Percentiles rank a stretch among this genome's conserved stretches.
These are phyloP conservation scores for Ischnura elegans DNA, from an alignment of 2,888 invertebrate species.

Conservation along the genomic window DNA sequence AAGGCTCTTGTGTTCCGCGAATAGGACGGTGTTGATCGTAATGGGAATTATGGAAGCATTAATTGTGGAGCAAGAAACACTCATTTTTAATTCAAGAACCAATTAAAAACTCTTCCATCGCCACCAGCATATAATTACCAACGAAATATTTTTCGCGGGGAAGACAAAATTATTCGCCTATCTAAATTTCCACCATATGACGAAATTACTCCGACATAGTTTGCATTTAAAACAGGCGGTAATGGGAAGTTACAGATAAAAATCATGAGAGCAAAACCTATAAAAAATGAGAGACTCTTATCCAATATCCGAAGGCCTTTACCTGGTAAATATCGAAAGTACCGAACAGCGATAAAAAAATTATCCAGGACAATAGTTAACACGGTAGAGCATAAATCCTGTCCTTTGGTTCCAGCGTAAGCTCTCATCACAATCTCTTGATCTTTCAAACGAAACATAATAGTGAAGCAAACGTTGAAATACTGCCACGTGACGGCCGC, in stretches of 20 bases:
- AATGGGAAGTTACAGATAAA: neutral
- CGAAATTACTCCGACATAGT: neutral
- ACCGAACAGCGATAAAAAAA: neutral
- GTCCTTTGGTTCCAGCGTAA: no score
- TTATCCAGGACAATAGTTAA: no score
- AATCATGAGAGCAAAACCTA: neutral
- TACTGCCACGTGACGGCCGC: no score
- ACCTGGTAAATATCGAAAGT: neutral
- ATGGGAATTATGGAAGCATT: neutral
- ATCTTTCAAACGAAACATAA: no score
- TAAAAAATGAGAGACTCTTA: neutral
- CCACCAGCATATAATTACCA: neutral
- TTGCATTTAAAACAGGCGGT: neutral
- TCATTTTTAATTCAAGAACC: neutral
- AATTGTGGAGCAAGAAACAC: neutral
- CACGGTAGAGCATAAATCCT: no score
- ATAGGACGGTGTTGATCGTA: neutral
- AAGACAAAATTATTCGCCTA: neutral
- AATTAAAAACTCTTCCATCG: neutral
- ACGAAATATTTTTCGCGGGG: neutral
- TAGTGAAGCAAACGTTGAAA: no score
- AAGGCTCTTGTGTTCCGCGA: neutral
- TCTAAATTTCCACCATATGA: no score
- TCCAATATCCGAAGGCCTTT: neutral
- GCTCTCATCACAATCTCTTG: no score